These are phyloP conservation scores for Catostomus latipinnis DNA, from an alignment of 2,797 vertebrate genomes.

Conservation along the genomic window DNA sequence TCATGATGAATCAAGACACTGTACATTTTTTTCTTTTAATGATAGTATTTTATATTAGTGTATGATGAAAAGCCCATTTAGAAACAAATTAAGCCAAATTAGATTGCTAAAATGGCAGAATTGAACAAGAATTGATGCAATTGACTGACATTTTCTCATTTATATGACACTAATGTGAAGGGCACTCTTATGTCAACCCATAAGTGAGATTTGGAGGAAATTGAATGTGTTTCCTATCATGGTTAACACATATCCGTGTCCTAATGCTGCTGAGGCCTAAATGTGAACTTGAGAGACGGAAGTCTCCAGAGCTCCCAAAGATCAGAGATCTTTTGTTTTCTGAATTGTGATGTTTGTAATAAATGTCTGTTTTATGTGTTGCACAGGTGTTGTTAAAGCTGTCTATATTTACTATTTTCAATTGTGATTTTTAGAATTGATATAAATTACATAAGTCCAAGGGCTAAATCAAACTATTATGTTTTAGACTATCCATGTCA, in stretches of 20 bases:
- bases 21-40: constrained; percentile 33
- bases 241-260: constrained; percentile 45
- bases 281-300: constrained; percentile 46
- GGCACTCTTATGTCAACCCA: background rate
- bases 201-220: constrained; percentile 25
- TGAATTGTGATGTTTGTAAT: constrained; percentile 84
- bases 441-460: background rate
- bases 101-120: background rate
- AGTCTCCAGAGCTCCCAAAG: constrained; percentile 73
- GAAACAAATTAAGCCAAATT: constrained; percentile 52
- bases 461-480: no score
- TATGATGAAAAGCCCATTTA: constrained; percentile 51
- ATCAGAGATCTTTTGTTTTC: constrained; percentile 70
- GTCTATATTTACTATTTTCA: background rate
- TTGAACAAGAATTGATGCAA: background rate
- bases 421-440: no score
- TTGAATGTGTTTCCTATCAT: constrained; percentile 25
- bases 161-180: background rate
- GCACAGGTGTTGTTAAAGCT: constrained; percentile 6
- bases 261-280: constrained; percentile 33
- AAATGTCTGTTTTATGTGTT: constrained; percentile 76
- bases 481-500: no score
- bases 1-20: constrained; percentile 45
- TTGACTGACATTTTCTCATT: background rate
- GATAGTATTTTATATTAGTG: constrained; percentile 57